Conservation (phyloP, 2,888 invertebrate species). For the Cataglyphis altisquamis region DNA sequence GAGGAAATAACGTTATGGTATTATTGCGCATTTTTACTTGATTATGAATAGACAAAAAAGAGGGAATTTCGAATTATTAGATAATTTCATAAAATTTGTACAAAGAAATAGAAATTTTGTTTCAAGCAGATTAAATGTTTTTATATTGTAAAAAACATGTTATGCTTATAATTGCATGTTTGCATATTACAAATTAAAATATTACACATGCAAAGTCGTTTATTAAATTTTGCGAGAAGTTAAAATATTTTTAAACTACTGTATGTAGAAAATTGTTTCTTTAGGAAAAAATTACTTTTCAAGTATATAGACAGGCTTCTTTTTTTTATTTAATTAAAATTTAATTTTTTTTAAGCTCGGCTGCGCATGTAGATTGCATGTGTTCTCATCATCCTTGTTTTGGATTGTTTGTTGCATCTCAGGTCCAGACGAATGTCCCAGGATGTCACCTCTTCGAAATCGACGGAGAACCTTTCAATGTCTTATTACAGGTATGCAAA, state of each 20-base stretch:
- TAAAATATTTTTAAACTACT: constrained; percentile 19
- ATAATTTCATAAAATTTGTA: neutral
- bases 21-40: constrained; percentile 1
- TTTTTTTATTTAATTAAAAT: constrained; percentile 10
- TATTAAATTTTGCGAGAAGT: constrained; percentile 23
- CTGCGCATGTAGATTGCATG: constrained; percentile 78
- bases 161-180: constrained; percentile 5
- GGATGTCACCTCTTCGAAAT: constrained; percentile 88
- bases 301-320: neutral
- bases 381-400: constrained; percentile 76
- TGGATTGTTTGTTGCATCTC: constrained; percentile 88
- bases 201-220: constrained; percentile 21
- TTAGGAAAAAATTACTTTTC: neutral
- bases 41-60: neutral
- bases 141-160: neutral
- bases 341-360: constrained; percentile 67
- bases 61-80: neutral
- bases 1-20: neutral
- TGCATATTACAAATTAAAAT: constrained; percentile 5
- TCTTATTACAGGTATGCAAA: constrained; percentile 84
- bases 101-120: neutral
- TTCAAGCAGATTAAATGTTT: neutral
- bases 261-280: constrained; percentile 1
- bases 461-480: constrained; percentile 82
- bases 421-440: constrained; percentile 96